A percentile compares a stretch with the other conserved stretches of the same genome.
Conservation (phyloP, 2,797 vertebrate genomes). For the Myoxocephalus aenaeus region DNA sequence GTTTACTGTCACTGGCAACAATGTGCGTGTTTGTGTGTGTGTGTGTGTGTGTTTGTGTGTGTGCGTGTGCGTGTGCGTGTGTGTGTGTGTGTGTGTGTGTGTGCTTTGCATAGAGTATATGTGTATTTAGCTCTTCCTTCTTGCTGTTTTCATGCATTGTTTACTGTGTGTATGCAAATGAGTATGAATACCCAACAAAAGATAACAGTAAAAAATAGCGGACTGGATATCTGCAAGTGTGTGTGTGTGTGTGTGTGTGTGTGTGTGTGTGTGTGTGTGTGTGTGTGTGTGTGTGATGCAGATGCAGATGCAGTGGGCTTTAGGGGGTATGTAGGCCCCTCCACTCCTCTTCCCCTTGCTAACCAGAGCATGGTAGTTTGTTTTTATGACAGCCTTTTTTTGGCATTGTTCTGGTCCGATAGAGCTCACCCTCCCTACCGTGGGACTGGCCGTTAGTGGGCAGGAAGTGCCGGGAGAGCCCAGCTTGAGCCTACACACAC, state of each 20-base stretch:
- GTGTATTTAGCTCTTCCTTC: slow-evolving; percentile 51
- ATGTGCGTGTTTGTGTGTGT: not conserved
- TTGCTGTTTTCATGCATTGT: slow-evolving; percentile 38
- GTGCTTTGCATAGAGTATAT: slow-evolving; percentile 28
- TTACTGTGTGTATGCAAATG: slow-evolving; percentile 45
- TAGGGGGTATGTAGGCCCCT: slow-evolving; percentile 25
- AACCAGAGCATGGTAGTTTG: slow-evolving; percentile 78
- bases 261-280: slow-evolving; percentile 34
- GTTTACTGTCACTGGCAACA: slow-evolving; percentile 54
- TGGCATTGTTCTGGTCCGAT: slow-evolving; percentile 80
- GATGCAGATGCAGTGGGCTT: slow-evolving; percentile 50
- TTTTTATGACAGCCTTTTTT: slow-evolving; percentile 81
- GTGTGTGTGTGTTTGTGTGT: slow-evolving; percentile 21
- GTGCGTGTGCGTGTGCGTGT: slow-evolving; percentile 18
- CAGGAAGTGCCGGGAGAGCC: slow-evolving; percentile 79
- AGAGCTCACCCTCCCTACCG: slow-evolving; percentile 75
- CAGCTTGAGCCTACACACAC: slow-evolving; percentile 65
- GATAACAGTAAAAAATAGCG: slow-evolving; percentile 32
- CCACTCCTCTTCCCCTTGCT: slow-evolving; percentile 53
- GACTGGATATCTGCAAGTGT: slow-evolving; percentile 38
- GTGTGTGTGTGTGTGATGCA: slow-evolving; percentile 29
- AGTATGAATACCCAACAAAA: slow-evolving; percentile 13
- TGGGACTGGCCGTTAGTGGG: slow-evolving; percentile 79
- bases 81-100: slow-evolving; percentile 21
- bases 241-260: slow-evolving; percentile 26